phyloP scores from a whole-genome alignment of 30 jellyfish, hydroid and myxozoan genomes.

The Mastigias papua region DNA sequence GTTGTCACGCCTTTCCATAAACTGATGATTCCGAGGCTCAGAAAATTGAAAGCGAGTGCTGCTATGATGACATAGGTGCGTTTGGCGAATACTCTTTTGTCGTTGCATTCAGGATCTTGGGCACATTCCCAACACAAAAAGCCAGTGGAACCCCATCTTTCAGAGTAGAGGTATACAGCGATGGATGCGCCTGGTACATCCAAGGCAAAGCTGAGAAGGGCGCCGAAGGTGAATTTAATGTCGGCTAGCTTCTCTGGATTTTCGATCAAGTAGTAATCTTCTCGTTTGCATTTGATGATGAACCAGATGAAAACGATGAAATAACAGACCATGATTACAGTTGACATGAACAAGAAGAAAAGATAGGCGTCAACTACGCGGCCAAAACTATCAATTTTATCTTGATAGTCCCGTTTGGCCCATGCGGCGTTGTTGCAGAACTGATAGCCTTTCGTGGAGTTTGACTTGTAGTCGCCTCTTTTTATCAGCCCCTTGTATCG shows the following conservation, averaged over 20 bases:
- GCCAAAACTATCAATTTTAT: constrained; percentile 79
- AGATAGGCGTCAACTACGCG: constrained; percentile 85
- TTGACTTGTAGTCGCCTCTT: constrained; percentile 44
- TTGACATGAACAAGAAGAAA: constrained; percentile 85
- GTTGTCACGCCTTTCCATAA: constrained; percentile 96
- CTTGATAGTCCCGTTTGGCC: constrained; percentile 87
- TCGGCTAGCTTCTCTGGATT: constrained; percentile 85
- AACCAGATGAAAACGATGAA: constrained; percentile 83
- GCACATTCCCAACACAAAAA: constrained; percentile 97
- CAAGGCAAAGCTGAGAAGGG: constrained; percentile 81
- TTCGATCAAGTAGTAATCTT: constrained; percentile 67
- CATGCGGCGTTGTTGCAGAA: constrained; percentile 78
- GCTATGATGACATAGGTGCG: constrained; percentile 77
- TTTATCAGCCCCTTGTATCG: constrained; percentile 66
- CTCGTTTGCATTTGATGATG: constrained; percentile 74
- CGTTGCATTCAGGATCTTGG: constrained; percentile 86
- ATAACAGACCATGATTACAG: constrained; percentile 72
- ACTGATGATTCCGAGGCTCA: constrained; percentile 82
- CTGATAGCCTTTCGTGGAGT: constrained; percentile 75
- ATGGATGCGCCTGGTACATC: constrained; percentile 91
- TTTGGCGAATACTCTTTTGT: constrained; percentile 77
- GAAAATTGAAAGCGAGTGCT: constrained; percentile 69
- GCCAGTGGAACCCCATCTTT: constrained; percentile 84
- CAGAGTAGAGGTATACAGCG: constrained; percentile 86
- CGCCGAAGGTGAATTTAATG: constrained; percentile 88